Evolutionary conservation across 2,797 vertebrate genomes (phyloP).

Genomic region (Takifugu ocellatus): DNA sequence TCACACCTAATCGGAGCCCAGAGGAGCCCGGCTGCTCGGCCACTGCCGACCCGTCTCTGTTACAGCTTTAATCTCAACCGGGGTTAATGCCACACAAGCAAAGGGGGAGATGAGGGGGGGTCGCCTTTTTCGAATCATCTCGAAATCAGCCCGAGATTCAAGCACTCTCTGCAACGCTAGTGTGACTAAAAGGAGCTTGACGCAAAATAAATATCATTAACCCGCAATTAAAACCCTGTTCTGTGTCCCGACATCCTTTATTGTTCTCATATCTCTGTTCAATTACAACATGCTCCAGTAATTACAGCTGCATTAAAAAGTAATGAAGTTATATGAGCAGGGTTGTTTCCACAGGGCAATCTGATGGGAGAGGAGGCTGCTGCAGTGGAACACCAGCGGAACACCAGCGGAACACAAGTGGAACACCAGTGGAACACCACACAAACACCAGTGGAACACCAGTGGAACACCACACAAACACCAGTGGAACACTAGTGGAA

Average conservation of each 20-base stretch:
- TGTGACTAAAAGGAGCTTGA: conserved; percentile 44
- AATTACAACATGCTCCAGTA: conserved; percentile 74
- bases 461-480: no score
- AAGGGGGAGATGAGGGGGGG: conserved; percentile 18
- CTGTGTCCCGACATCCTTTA: conserved; percentile 70
- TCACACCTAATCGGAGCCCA: conserved; percentile 63
- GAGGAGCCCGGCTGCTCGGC: conserved; percentile 52
- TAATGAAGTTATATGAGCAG: conserved; percentile 79
- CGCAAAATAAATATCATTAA: conserved; percentile 75
- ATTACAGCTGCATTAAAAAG: conserved; percentile 80
- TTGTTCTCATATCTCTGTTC: conserved; percentile 71
- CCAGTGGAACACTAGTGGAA: no score
- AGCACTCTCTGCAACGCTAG: conserved; percentile 46
- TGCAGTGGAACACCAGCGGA: conserved; percentile 20
- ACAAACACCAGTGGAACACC: no score
- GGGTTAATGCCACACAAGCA: conserved; percentile 53
- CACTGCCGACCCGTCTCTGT: conserved; percentile 44
- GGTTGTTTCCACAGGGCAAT: conserved; percentile 61
- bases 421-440: no score
- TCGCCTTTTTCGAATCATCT: conserved; percentile 6
- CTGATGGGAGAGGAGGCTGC: conserved; percentile 41
- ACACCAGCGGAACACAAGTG: conserved; percentile 24
- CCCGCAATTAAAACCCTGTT: conserved; percentile 73
- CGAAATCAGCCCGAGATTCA: conserved; percentile 27
- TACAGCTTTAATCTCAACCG: conserved; percentile 57